Percentiles rank a stretch among this genome's conserved stretches.
Conservation (phyloP, 2,888 invertebrate genomes). For the Chrysina gloriosa region DNA sequence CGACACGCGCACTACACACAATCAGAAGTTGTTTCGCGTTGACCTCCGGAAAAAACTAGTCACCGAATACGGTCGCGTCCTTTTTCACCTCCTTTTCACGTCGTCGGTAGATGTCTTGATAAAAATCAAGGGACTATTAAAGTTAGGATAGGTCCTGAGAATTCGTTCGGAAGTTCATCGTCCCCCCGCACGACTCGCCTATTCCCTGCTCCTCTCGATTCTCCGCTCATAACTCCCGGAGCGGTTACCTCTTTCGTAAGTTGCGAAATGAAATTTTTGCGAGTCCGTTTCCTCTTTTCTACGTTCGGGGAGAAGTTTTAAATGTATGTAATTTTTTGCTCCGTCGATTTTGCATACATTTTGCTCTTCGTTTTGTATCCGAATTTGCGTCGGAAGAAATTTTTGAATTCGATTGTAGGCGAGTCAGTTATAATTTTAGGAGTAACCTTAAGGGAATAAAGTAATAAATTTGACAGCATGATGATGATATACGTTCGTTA, state of each 20-base stretch:
- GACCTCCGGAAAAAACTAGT: slow-evolving; percentile 7
- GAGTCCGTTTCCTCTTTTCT: neutral
- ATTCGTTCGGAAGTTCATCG: slow-evolving; percentile 23
- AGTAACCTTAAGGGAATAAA: no score
- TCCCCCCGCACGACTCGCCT: neutral
- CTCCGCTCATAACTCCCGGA: neutral
- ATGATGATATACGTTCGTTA: no score
- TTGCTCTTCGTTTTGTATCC: slow-evolving; percentile 14
- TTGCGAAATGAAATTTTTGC: slow-evolving; percentile 37
- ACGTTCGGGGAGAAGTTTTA: slow-evolving; percentile 2
- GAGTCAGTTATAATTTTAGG: neutral
- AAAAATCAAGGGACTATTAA: slow-evolving; percentile 42
- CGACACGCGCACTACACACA: neutral
- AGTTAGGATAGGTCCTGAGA: slow-evolving; percentile 42
- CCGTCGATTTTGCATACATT: slow-evolving; percentile 19
- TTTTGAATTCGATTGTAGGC: neutral
- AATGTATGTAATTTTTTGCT: slow-evolving; percentile 19
- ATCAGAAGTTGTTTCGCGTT: slow-evolving; percentile 22
- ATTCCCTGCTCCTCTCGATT: neutral
- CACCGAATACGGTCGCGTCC: neutral
- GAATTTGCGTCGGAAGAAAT: slow-evolving; percentile 10
- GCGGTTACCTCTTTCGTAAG: slow-evolving; percentile 29
- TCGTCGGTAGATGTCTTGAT: slow-evolving; percentile 32
- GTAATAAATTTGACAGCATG: no score
- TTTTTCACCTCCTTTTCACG: neutral